phyloP scores from a whole-genome alignment of 2,113 vertebrate genomes.

The Callopanchax toddi region DNA sequence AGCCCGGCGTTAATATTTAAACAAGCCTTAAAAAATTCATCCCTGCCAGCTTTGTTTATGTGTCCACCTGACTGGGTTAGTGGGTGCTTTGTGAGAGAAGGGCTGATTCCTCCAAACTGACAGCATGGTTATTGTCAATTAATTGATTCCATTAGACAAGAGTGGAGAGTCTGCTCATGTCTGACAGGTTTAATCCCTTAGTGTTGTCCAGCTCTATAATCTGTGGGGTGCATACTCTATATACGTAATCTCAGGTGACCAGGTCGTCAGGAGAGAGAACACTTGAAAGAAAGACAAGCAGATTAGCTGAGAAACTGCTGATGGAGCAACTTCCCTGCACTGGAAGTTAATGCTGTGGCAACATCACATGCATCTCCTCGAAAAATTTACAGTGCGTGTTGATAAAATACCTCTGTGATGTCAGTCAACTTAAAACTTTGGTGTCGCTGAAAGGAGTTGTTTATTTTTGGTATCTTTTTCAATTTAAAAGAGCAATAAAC shows the following conservation, averaged over 20 bases:
- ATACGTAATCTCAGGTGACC: slow-evolving; percentile 69
- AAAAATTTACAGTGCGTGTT: slow-evolving; percentile 24
- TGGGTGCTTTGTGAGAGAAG: background rate
- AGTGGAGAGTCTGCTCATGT: slow-evolving; percentile 16
- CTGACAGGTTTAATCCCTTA: slow-evolving; percentile 50
- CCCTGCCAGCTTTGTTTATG: slow-evolving; percentile 43
- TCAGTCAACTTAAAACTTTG: slow-evolving; percentile 27
- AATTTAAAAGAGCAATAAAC: background rate
- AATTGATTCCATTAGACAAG: slow-evolving; percentile 17
- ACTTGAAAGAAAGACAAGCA: slow-evolving; percentile 51
- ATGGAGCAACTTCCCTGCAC: slow-evolving; percentile 50
- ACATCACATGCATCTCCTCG: slow-evolving; percentile 37
- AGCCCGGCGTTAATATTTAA: slow-evolving; percentile 75
- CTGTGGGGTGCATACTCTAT: slow-evolving; percentile 31
- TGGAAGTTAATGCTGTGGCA: slow-evolving; percentile 51
- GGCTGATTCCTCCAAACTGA: background rate
- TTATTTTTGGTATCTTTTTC: slow-evolving; percentile 7
- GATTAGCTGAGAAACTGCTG: slow-evolving; percentile 73
- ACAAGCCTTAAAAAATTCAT: slow-evolving; percentile 77
- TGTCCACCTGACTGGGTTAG: slow-evolving; percentile 15
- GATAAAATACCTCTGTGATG: slow-evolving; percentile 46
- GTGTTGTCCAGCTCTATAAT: slow-evolving; percentile 41
- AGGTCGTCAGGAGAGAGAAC: slow-evolving; percentile 44
- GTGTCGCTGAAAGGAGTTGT: background rate
- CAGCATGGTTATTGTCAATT: background rate